Base-by-base conservation (phyloP, 1,140 invertebrate genomes). In the Pomphorhynchus laevis region DNA sequence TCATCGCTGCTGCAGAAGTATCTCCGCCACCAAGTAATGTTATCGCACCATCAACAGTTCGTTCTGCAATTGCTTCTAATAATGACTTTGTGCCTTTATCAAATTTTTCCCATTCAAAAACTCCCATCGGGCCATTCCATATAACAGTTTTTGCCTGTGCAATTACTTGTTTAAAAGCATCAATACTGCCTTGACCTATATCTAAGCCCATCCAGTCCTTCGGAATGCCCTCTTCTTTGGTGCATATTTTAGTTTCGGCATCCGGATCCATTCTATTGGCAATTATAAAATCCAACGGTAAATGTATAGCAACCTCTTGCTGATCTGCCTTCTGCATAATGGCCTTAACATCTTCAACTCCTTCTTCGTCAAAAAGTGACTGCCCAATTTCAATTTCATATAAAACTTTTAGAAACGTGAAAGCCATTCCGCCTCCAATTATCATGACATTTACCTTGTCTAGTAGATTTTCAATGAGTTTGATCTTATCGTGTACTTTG, bases 381-480 rank as follows among this genome's bases (percentile, higher is more conserved):
- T 36, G 20, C 20, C 34, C 34, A 36, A 36, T 36, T 20, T 36
- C 17, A n/a, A 36, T 21, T 4, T 21, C 17, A 20, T 36, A 11
- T n/a, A 12, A 12, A 12, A 12, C 18, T 20, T 36, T 20, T 16
- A 36, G 21, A 36, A 36, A 36, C 12, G 34, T 36, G 17, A 20
- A 20, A 16, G 34, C 34, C 34, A 36, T 36, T 21, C 34, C 34
- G 12, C 34, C 34, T 12, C 34, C 34, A 36, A 36, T 21, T 21
- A 36, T 36, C 23, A 36, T 21, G 1, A 18, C 34, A 20, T 36
- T 35, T 21, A 36, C 34, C n/a, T 36, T 36, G 14, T 36, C 21
- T 20, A 36, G 5, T 16, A 36, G 21, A 21, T 20, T 36, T 20
- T 36, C 21, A 20, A 36, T 18, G 9, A 36, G 12, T 20, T 36